Base-by-base conservation (phyloP, 2,888 invertebrate species). In the Caenorhabditis becei region DNA sequence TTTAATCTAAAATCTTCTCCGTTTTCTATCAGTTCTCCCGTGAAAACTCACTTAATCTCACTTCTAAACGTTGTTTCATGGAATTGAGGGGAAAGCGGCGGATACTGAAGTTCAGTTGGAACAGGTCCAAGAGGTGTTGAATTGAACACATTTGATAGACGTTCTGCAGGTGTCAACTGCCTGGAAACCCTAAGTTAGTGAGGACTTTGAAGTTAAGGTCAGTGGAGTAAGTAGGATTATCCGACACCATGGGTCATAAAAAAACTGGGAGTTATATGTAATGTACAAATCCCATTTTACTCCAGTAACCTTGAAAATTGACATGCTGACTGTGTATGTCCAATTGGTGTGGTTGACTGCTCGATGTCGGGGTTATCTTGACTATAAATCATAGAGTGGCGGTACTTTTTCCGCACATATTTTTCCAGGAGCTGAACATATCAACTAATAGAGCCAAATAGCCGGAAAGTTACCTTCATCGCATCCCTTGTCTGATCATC, bases 391-490 rank as follows among this genome's bases (percentile, higher is more conserved):
- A 54, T 11, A 11, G 80, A 65, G 20, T 72, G 41, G 0, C 74
- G 61, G 51, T 85, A 85, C 53, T 82, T 83, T 26, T 66, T 62
- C 26, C 49, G 41, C 0, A 78, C 71, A 37, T 65, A 85, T 56
- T 82, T 82, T 66, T 83, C 80, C 28, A 85, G 62, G 0, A 85
- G 58, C 83, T 85, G 59, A 51, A 82, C n/a, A n/a, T n/a, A n/a
- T n/a, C n/a, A n/a, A n/a, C n/a, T n/a, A n/a, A n/a, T n/a, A n/a
- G n/a, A n/a, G n/a, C n/a, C n/a, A n/a, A n/a, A n/a, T n/a, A n/a
- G n/a, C n/a, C n/a, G n/a, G n/a, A n/a, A n/a, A n/a, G n/a, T 61
- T 16, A 85, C 87, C 70, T 87, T 86, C 77, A 87, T 72, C 1
- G 83, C 87, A 54, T 84, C 84, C 44, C 77, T 79, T 3, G 82